These are phyloP conservation scores for Sinosuthora webbiana DNA, from an alignment of 2,113 vertebrate species.

Conservation along the genomic window DNA sequence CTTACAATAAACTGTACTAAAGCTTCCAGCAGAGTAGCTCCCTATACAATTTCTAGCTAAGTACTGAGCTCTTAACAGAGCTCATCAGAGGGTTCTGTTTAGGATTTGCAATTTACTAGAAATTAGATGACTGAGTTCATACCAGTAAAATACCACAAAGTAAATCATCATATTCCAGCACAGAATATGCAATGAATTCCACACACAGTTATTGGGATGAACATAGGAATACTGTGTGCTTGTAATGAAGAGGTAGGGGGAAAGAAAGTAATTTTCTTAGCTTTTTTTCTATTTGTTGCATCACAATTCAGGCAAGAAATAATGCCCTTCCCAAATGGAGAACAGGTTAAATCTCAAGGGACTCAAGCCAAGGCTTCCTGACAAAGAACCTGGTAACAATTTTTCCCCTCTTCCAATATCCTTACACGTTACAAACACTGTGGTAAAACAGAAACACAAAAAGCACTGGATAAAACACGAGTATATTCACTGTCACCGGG, in stretches of 20 bases:
- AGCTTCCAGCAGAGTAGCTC: background rate
- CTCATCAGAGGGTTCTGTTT: background rate
- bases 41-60: background rate
- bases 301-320: background rate
- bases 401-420: background rate
- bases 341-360: background rate
- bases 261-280: background rate
- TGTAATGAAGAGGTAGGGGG: background rate
- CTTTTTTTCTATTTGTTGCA: background rate
- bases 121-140: slow-evolving; percentile 1
- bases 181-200: background rate
- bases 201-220: background rate
- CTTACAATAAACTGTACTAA: background rate
- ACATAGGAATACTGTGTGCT: fast-evolving
- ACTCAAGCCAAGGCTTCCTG: background rate
- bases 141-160: background rate
- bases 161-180: background rate
- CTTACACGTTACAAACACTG: background rate
- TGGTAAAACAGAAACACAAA: background rate
- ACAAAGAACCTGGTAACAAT: background rate
- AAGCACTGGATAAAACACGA: background rate
- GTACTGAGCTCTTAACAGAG: background rate
- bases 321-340: background rate
- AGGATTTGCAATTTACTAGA: background rate
- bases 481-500: background rate